Conservation (phyloP, 2,113 vertebrate genomes). For the Clarias gariepinus region DNA sequence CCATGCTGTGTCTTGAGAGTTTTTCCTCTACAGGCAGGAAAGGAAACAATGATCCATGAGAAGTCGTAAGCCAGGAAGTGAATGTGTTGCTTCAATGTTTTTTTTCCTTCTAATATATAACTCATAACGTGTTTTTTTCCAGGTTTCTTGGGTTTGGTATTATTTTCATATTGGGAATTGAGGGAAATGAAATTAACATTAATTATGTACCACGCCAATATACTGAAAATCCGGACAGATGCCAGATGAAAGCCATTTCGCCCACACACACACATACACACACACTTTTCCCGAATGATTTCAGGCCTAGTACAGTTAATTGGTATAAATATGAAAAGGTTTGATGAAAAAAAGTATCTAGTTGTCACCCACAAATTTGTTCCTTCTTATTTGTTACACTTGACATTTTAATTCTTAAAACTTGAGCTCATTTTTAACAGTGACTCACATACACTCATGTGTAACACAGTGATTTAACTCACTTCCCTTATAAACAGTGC, state of each 20-base stretch:
- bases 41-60: neutral
- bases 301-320: neutral
- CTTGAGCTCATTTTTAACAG: constrained; percentile 45
- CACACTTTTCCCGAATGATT: neutral
- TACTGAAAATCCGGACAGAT: neutral
- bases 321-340: neutral
- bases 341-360: neutral
- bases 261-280: neutral
- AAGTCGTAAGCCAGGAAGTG: neutral
- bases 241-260: neutral
- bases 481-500: neutral
- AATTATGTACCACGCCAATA: neutral
- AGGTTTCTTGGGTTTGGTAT: neutral
- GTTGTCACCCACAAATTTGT: neutral
- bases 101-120: neutral
- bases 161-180: neutral
- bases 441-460: too few species aligned
- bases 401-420: constrained; percentile 47
- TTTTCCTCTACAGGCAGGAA: neutral
- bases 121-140: neutral
- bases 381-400: constrained; percentile 8
- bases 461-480: neutral
- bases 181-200: neutral
- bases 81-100: too few species aligned
- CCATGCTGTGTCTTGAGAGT: neutral